phyloP scores from a whole-genome alignment of 2,888 invertebrate species.

The Diaperis boleti region DNA sequence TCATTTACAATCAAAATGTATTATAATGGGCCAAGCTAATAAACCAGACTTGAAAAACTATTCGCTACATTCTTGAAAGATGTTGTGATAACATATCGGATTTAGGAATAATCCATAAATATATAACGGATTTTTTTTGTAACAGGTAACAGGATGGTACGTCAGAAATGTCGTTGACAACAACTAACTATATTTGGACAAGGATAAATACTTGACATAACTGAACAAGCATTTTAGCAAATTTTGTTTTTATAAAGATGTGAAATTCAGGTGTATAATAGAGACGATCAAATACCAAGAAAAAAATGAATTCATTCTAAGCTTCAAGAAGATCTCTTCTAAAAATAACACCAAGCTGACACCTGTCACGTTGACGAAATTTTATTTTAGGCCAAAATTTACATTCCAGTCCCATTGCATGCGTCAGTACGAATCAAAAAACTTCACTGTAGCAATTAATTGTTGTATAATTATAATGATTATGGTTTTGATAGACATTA shows the following conservation, averaged over 20 bases:
- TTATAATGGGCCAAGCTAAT: background rate
- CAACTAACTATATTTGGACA: too few species aligned
- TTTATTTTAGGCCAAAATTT: constrained; percentile 14
- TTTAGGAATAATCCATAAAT: too few species aligned
- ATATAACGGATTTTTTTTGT: too few species aligned
- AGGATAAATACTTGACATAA: too few species aligned
- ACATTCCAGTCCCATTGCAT: constrained; percentile 2
- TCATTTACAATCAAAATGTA: constrained; percentile 2
- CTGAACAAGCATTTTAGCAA: too few species aligned
- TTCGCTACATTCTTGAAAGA: constrained; percentile 1
- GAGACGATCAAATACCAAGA: constrained; percentile 2
- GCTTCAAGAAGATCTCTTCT: constrained; percentile 2
- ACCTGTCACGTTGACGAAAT: constrained; percentile 20
- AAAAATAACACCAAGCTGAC: background rate
- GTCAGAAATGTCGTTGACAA: too few species aligned
- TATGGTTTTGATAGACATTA: background rate
- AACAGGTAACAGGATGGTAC: too few species aligned
- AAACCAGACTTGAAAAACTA: constrained; percentile 3
- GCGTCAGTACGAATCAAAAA: background rate
- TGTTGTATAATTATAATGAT: background rate
- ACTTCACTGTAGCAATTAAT: constrained; percentile 4
- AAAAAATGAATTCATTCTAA: background rate
- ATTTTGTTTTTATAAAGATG: too few species aligned
- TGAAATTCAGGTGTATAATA: too few species aligned
- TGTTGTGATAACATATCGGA: background rate